Evolutionary conservation across 2,797 vertebrate genomes (phyloP).

Genomic region (Muscicapa striata): DNA sequence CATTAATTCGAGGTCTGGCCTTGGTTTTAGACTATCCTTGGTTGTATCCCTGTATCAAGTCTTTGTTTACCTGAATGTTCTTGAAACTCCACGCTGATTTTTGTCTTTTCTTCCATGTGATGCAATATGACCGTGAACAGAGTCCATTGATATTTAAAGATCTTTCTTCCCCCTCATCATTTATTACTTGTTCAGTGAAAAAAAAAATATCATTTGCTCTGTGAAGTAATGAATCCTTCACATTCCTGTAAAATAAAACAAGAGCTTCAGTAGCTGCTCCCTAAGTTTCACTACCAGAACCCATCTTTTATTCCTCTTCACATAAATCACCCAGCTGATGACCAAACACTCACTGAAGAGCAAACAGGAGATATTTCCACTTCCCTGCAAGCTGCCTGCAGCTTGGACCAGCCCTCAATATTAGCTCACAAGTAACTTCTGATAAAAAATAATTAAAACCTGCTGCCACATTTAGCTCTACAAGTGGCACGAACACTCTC

Average conservation of each 20-base stretch:
- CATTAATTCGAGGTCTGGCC: not conserved
- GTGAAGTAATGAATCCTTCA: not conserved
- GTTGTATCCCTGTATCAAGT: not conserved
- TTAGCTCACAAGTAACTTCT: not conserved
- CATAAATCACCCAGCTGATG: not conserved
- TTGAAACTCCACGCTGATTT: not conserved
- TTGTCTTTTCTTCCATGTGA: not conserved
- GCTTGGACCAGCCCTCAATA: not conserved
- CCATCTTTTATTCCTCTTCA: not conserved
- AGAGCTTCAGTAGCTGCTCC: not conserved
- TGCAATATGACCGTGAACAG: not conserved
- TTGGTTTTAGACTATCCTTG: not conserved
- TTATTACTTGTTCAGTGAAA: not conserved
- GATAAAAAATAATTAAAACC: not conserved
- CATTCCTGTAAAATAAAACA: not conserved
- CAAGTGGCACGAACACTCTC: not conserved
- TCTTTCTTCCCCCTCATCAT: not conserved
- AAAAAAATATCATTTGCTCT: not conserved
- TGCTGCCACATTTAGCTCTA: accelerated
- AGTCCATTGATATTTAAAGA: not conserved
- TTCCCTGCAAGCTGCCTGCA: not conserved
- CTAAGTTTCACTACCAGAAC: not conserved
- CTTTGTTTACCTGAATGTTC: not conserved
- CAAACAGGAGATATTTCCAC: not conserved
- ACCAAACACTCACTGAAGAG: accelerated